Conservation (phyloP, 2,113 vertebrate species). For the Dasyprocta punctata region DNA sequence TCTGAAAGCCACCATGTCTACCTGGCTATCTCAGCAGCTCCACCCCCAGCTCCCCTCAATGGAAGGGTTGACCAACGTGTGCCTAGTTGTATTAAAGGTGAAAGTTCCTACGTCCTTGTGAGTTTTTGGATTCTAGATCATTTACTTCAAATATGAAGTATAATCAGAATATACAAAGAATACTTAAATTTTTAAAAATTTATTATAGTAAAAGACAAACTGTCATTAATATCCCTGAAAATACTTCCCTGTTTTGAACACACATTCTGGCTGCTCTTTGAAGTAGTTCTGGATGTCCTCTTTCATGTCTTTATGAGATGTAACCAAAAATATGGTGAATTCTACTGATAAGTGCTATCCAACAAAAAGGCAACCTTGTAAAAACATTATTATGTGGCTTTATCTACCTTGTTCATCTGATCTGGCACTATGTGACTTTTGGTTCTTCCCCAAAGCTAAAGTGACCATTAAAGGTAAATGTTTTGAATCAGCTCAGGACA, state of each 20-base stretch:
- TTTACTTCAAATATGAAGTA: constrained; percentile 34
- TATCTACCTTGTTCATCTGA: neutral
- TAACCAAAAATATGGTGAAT: neutral
- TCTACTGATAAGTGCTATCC: neutral
- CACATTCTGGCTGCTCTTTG: neutral
- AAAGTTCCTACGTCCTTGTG: neutral
- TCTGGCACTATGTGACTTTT: neutral
- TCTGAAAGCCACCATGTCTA: neutral
- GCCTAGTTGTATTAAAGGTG: neutral
- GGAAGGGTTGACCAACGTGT: neutral
- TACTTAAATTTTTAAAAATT: neutral
- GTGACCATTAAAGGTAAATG: neutral
- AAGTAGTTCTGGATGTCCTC: neutral
- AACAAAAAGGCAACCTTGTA: neutral
- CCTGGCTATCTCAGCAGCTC: neutral
- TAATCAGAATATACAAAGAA: neutral
- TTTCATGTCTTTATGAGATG: neutral
- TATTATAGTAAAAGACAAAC: neutral
- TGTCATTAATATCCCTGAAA: neutral
- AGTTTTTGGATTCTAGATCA: constrained; percentile 13
- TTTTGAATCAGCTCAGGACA: neutral
- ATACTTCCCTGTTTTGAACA: neutral
- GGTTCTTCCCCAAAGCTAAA: neutral
- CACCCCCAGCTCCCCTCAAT: neutral
- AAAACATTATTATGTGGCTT: neutral